Conservation (phyloP, 2,888 invertebrate species). For the Tribolium freemani region DNA sequence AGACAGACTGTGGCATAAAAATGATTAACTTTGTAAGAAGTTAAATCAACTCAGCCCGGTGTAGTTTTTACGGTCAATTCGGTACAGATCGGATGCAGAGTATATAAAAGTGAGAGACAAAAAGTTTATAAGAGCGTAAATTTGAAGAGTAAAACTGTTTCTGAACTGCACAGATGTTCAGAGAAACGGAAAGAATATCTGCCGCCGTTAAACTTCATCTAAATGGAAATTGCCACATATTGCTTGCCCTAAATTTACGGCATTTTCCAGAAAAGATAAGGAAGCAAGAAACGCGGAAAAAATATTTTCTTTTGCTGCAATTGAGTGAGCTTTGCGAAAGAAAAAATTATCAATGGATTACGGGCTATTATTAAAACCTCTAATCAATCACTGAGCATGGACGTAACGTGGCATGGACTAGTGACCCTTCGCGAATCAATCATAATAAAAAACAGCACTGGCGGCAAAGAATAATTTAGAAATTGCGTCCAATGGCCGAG, state of each 20-base stretch:
- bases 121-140: constrained; percentile 48
- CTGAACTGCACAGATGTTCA: constrained; percentile 58
- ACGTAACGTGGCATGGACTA: constrained; percentile 28
- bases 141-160: constrained; percentile 51
- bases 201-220: constrained; percentile 59
- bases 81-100: constrained; percentile 16
- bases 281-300: constrained; percentile 25
- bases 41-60: no score
- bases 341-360: constrained; percentile 12
- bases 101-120: constrained; percentile 35
- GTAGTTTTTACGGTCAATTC: neutral
- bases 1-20: neutral
- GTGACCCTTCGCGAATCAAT: constrained; percentile 37
- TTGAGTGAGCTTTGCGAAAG: neutral
- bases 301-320: constrained; percentile 20
- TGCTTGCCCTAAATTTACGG: constrained; percentile 54
- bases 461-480: constrained; percentile 29
- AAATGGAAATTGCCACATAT: constrained; percentile 63
- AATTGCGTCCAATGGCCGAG: constrained; percentile 12
- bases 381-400: constrained; percentile 38
- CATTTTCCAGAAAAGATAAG: constrained; percentile 46
- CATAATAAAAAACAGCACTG: constrained; percentile 37
- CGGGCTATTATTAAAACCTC: constrained; percentile 29
- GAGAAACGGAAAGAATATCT: constrained; percentile 57
- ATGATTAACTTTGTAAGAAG: no score